phyloP scores from a whole-genome alignment of 2,888 invertebrate species.

The Embidobia sp. region DNA sequence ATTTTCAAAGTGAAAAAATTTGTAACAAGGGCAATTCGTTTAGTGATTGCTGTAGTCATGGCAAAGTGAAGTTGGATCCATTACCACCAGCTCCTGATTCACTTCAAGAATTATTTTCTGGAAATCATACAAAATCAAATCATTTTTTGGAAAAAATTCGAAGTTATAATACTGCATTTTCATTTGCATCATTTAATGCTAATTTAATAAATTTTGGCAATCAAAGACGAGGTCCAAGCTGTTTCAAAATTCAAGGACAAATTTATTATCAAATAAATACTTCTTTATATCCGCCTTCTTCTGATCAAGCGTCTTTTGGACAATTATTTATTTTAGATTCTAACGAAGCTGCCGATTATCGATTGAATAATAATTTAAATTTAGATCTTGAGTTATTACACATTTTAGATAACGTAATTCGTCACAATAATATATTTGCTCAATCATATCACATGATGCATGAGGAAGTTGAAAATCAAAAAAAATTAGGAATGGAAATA shows the following conservation, averaged over 20 bases:
- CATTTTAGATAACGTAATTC: too few relatives aligned
- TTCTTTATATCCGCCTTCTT: conserved; percentile 6
- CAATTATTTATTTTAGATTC: too few relatives aligned
- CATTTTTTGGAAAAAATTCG: background rate
- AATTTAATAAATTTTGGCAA: background rate
- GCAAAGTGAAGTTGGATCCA: conserved; percentile 15
- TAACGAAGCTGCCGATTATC: too few relatives aligned
- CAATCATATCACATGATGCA: too few relatives aligned
- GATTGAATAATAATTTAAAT: too few relatives aligned
- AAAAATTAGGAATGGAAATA: too few relatives aligned
- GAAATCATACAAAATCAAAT: background rate
- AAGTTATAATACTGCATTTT: conserved; percentile 14
- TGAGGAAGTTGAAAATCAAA: too few relatives aligned
- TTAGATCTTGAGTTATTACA: too few relatives aligned
- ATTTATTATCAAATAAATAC: conserved; percentile 11
- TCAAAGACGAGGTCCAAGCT: conserved; percentile 8
- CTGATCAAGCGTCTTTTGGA: too few relatives aligned
- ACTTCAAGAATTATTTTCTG: background rate
- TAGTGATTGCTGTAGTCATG: conserved; percentile 38
- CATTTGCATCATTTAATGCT: conserved; percentile 14
- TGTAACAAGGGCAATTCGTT: conserved; percentile 25
- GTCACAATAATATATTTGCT: too few relatives aligned
- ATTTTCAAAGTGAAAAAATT: conserved; percentile 32
- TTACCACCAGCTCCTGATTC: conserved; percentile 6
- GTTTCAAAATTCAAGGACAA: conserved; percentile 10